phyloP scores from a whole-genome alignment of 1,140 invertebrate species.

The Eciton burchellii region DNA sequence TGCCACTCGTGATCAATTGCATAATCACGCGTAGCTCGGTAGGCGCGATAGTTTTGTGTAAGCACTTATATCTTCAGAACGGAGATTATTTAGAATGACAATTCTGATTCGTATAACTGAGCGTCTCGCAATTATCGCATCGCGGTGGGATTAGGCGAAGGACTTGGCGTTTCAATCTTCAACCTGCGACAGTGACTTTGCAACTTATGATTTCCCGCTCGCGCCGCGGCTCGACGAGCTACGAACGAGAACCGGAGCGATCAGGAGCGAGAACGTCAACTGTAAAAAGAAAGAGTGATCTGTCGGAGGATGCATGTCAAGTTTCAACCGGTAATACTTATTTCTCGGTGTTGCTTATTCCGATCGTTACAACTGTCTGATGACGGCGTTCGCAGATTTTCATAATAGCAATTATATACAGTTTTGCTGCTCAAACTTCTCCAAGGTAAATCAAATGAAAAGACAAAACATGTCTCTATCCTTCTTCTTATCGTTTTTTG shows the following conservation, averaged over 20 bases:
- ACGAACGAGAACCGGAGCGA: conserved; percentile 24
- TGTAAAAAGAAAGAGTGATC: conserved; percentile 38
- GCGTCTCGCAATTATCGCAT: conserved; percentile 46
- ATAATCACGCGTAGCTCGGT: conserved; percentile 25
- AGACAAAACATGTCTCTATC: too few relatives aligned
- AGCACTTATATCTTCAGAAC: neutral
- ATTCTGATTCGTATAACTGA: conserved; percentile 55
- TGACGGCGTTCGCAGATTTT: neutral
- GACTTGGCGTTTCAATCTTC: conserved; percentile 49
- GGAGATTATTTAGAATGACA: conserved; percentile 57
- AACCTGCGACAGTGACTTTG: conserved; percentile 55
- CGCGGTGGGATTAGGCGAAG: conserved; percentile 42
- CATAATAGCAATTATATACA: neutral
- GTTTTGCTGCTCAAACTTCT: neutral
- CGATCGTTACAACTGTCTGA: neutral
- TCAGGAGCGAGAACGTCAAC: conserved; percentile 19
- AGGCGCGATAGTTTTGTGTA: conserved; percentile 1
- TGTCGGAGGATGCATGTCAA: conserved; percentile 13
- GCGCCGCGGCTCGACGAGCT: conserved; percentile 22
- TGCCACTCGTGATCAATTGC: neutral
- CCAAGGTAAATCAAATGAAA: too few relatives aligned
- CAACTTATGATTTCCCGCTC: conserved; percentile 48
- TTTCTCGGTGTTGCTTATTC: conserved; percentile 12
- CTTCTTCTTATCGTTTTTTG: too few relatives aligned
- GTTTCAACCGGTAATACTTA: conserved; percentile 30